Evolutionary conservation across 2,113 vertebrate genomes (phyloP), one percentile per base, ranked within the genome.

Genomic region (Pterophyllum scalare): DNA sequence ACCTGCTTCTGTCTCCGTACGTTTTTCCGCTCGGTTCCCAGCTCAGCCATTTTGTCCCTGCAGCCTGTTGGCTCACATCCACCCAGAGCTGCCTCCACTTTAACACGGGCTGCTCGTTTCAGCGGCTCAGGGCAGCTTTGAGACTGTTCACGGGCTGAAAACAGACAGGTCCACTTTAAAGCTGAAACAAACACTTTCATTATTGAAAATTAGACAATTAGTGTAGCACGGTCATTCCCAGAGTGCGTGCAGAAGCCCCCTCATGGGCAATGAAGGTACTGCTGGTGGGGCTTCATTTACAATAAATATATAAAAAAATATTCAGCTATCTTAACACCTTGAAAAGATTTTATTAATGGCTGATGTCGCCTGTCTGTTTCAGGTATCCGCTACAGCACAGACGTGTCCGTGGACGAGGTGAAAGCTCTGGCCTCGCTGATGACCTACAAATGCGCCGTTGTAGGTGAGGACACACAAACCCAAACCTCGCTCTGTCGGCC

Each of bases 401-500:
- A 99, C 1, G 98, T 99, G 76, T 98, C 97, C 2, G 97, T 99
- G 46, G 98, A 99, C 86, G 98, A 99, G 92, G 98, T 99, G 9
- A 99, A 99, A 94, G 98, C 98, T 11, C 93, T 99, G 91, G 98
- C 98, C 9, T 99, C 98, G 12, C 94, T 99, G 86, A 99, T 99
- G 98, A 99, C 98, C 0, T 99, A 99, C 78, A 99, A 99, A 87
- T 99, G 98, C 90, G 98, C 98, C 1, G 98, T 99, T 15, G 98
- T 99, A 9, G 98, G 98, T 99, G 95, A 98, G 98, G 76, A 61
- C 3, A 20, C 28, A 2, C 3, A 26, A 20, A 17, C 40, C 33
- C 33, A 33, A 7, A 33, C 33, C 33, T 33, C 33, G 6, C 6
- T 33, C 6, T 33, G 33, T 33, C 1, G 33, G 33, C 6, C 33